phyloP scores from a whole-genome alignment of 2,888 invertebrate genomes.

The Alcis repandata region DNA sequence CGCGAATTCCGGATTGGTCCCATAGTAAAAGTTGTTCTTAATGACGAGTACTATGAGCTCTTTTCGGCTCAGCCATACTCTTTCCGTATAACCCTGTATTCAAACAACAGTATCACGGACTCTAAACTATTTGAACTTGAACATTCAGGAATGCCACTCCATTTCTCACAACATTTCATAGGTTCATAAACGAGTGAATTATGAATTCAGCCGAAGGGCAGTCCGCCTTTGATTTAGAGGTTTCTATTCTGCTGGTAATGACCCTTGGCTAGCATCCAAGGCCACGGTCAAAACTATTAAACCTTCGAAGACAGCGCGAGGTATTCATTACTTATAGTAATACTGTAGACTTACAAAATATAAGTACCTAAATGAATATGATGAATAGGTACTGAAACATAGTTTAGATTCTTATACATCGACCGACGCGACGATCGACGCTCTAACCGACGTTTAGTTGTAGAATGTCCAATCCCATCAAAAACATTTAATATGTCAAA shows the following conservation, averaged over 20 bases:
- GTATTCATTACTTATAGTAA: slow-evolving; percentile 20
- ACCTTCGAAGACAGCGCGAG: slow-evolving; percentile 12
- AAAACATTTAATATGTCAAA: too few species aligned
- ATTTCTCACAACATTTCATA: slow-evolving; percentile 10
- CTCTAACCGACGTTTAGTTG: too few species aligned
- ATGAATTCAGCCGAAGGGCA: slow-evolving; percentile 18
- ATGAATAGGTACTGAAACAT: too few species aligned
- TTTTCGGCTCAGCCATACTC: too few species aligned
- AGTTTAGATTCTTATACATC: too few species aligned
- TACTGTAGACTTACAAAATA: slow-evolving; percentile 3
- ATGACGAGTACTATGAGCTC: too few species aligned
- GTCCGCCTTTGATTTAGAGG: slow-evolving; percentile 23
- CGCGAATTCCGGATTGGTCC: too few species aligned
- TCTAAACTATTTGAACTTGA: slow-evolving; percentile 11
- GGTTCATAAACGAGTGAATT: slow-evolving; percentile 11
- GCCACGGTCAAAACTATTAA: slow-evolving; percentile 16
- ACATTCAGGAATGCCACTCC: slow-evolving; percentile 7
- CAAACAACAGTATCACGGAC: not conserved
- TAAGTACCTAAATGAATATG: too few species aligned
- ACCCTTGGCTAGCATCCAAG: slow-evolving; percentile 19
- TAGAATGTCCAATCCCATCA: too few species aligned
- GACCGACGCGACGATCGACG: too few species aligned
- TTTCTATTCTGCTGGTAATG: slow-evolving; percentile 17
- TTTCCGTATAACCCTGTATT: too few species aligned
- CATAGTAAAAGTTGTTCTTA: too few species aligned